Conservation (phyloP, 2,113 vertebrate genomes). For the Petaurus breviceps region DNA sequence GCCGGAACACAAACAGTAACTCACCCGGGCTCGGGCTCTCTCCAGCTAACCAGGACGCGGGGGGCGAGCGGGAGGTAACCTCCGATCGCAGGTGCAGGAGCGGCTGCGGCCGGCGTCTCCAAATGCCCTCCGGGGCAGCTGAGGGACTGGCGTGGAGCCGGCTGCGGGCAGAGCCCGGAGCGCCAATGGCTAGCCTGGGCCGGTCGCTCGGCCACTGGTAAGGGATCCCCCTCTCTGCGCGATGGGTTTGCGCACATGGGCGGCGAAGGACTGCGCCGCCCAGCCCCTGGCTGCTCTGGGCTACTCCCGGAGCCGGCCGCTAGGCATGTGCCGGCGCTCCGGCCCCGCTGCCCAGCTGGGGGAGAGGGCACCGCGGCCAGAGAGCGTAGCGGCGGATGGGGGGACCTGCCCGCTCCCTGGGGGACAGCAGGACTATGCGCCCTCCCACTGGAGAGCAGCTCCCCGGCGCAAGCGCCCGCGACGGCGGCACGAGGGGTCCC, state of each 20-base stretch:
- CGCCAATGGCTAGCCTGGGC: neutral
- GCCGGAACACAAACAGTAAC: neutral
- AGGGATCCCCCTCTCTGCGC: neutral
- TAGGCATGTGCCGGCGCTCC: neutral
- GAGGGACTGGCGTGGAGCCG: too few species aligned
- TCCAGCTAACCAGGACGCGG: neutral
- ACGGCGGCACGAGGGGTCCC: neutral
- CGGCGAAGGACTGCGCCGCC: neutral
- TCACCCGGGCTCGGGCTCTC: neutral
- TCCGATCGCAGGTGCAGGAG: neutral
- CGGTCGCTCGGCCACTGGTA: neutral
- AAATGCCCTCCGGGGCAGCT: neutral
- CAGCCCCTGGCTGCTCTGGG: neutral
- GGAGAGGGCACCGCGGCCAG: slow-evolving; percentile 37
- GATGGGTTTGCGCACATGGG: neutral
- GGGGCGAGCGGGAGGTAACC: neutral
- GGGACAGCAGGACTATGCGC: slow-evolving; percentile 27
- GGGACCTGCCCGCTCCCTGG: neutral
- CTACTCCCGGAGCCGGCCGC: neutral
- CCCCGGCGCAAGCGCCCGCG: neutral
- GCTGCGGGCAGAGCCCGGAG: neutral
- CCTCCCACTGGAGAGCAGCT: neutral
- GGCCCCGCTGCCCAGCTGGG: too few species aligned
- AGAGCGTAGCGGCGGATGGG: neutral
- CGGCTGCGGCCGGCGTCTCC: neutral